These are phyloP conservation scores for Camponotus pennsylvanicus DNA, from an alignment of 1,140 invertebrate genomes.

Conservation along the genomic window DNA sequence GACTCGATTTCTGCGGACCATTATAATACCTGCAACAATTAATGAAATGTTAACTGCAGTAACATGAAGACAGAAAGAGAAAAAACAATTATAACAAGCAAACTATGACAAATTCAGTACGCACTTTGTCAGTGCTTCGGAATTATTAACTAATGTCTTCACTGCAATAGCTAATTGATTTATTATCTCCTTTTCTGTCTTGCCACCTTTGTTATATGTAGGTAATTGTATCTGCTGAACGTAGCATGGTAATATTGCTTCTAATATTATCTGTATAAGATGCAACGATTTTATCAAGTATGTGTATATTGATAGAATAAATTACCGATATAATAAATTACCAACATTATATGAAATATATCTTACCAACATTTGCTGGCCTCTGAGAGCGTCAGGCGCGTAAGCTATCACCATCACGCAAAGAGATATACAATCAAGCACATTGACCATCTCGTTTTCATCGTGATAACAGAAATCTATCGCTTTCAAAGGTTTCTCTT, in stretches of 20 bases:
- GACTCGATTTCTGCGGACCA: conserved; percentile 94
- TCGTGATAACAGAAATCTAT: conserved; percentile 99
- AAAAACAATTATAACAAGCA: neutral
- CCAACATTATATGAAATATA: neutral
- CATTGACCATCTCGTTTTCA: conserved; percentile 97
- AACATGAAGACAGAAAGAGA: no score
- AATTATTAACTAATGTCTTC: conserved; percentile 98
- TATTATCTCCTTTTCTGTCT: conserved; percentile 97
- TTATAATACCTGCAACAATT: conserved; percentile 92
- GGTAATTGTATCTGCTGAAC: conserved; percentile 96
- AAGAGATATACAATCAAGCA: conserved; percentile 97
- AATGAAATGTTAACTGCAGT: neutral
- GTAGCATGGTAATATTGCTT: conserved; percentile 98
- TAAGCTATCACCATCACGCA: conserved; percentile 99
- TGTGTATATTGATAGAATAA: conserved; percentile 1
- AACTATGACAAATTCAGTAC: conserved; percentile 15
- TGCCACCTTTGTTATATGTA: conserved; percentile 95
- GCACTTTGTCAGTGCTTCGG: conserved; percentile 97
- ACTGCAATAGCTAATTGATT: conserved; percentile 97
- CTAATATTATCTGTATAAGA: conserved; percentile 93
- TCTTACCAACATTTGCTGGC: conserved; percentile 98
- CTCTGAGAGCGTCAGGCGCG: conserved; percentile 97
- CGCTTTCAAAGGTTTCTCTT: conserved; percentile 98
- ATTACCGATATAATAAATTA: neutral
- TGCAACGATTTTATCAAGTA: neutral